Evolutionary conservation across 1,140 invertebrate species (phyloP), one percentile per base, ranked within the genome.

Genomic region (Drosophila novamexicana): DNA sequence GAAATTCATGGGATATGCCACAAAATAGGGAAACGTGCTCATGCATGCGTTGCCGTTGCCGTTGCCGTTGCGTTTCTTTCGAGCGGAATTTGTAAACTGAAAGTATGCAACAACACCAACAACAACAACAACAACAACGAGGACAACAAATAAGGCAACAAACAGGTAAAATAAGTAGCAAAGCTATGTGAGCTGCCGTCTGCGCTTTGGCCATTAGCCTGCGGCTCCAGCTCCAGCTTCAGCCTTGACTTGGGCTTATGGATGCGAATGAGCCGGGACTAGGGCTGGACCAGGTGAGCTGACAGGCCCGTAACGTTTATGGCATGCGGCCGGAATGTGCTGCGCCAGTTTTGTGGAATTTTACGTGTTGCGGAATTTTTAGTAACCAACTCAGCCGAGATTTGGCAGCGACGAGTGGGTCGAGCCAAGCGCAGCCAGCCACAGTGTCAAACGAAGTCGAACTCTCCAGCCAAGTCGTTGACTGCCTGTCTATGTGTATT

Each of bases 1-100:
- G 84, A 86, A 89, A 86, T 86, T 86, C 83, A 88, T 83, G 79
- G 70, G 76, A 54, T 61, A 79, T 85, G 77, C 82, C 75, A 68
- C 37, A 75, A 77, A 61, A 79, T 79, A 81, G 59, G 64, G 50
- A 73, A 79, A 79, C 74, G 77, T 79, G 73, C 56, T 68, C 79
- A 81, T 83, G 79, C 71, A 76, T 78, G 67, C 58, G 53, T 22
- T 42, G 14, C 52, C 8, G 29, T 29, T 18, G 22, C 22, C 22
- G 22, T 18, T 18, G 45, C 40, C 14, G 18, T 34, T 79, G 65
- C 45, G 56, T 32, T 45, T 49, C 42, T 53, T 47, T 57, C 59
- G 14, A 52, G 37, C 57, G 77, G 81, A 81, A 83, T 86, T 86
- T 80, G 69, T 80, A 71, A 79, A 69, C 72, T 76, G 50, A 85